phyloP scores from a whole-genome alignment of 2,888 invertebrate genomes.

The Epiblema foenella region DNA sequence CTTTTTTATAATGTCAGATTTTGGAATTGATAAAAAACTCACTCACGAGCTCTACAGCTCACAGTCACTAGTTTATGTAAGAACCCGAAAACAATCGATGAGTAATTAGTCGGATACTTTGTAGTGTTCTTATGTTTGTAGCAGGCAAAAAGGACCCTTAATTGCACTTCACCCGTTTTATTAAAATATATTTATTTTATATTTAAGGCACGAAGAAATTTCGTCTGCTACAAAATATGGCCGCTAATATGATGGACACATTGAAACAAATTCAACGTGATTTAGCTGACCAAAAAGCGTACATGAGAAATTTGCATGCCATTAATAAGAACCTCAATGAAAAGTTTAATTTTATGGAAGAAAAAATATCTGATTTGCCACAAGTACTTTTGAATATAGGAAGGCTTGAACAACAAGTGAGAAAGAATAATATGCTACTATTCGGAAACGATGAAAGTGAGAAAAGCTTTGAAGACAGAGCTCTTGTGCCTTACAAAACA shows the following conservation, averaged over 20 bases:
- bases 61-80: too few relatives aligned
- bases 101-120: too few relatives aligned
- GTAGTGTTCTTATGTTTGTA: too few relatives aligned
- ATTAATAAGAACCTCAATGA: conserved; percentile 13
- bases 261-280: conserved; percentile 8
- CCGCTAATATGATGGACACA: conserved; percentile 12
- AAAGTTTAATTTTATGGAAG: not conserved
- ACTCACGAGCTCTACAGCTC: too few relatives aligned
- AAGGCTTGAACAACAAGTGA: conserved; percentile 3
- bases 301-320: conserved; percentile 10
- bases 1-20: too few relatives aligned
- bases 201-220: too few relatives aligned
- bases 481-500: not conserved
- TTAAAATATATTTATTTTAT: too few relatives aligned
- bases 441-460: not conserved
- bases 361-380: not conserved
- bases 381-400: not conserved
- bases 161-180: too few relatives aligned
- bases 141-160: too few relatives aligned
- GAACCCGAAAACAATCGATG: too few relatives aligned
- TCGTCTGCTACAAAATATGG: not conserved
- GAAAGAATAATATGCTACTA: conserved; percentile 11
- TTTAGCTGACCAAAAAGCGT: conserved; percentile 16
- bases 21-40: too few relatives aligned
- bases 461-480: not conserved